Percentiles rank a stretch among this genome's conserved stretches.
Evolutionary conservation across 2,888 invertebrate species (phyloP).

Genomic region (Nectonema munidae): DNA sequence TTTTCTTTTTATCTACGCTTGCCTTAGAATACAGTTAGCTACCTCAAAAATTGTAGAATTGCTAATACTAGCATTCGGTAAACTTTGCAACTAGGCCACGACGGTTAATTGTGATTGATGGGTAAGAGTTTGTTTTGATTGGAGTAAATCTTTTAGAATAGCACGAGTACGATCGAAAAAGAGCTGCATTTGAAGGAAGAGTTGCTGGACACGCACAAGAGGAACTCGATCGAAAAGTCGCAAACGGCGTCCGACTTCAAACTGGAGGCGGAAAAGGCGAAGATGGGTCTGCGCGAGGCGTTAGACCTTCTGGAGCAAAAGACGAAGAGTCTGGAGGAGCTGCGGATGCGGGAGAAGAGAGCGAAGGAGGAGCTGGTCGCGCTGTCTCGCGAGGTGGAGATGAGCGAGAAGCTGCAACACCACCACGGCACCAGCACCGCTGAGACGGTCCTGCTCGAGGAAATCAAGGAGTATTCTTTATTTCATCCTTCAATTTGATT

Average conservation of each 20-base stretch:
- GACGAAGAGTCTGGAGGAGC: slow-evolving; percentile 67
- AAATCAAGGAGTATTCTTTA: background rate
- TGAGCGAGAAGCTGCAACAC: too few relatives aligned
- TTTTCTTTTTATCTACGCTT: too few relatives aligned
- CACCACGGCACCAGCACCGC: too few relatives aligned
- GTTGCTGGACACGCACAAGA: slow-evolving; percentile 66
- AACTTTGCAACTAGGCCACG: too few relatives aligned
- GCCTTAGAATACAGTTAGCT: too few relatives aligned
- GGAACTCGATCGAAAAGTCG: slow-evolving; percentile 81
- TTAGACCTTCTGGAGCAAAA: slow-evolving; percentile 84
- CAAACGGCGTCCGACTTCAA: slow-evolving; percentile 86
- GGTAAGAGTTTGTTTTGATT: too few relatives aligned
- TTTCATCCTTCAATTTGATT: too few relatives aligned
- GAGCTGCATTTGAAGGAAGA: slow-evolving; percentile 31
- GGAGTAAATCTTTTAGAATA: too few relatives aligned
- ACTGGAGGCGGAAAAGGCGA: slow-evolving; percentile 79
- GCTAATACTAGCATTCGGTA: too few relatives aligned
- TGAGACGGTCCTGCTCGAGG: background rate
- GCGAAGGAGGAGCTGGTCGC: slow-evolving; percentile 26
- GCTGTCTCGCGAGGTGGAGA: background rate
- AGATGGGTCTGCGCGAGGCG: slow-evolving; percentile 83
- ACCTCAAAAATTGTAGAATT: too few relatives aligned
- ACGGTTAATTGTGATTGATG: too few relatives aligned
- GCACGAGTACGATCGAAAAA: slow-evolving; percentile 63
- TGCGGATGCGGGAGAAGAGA: slow-evolving; percentile 74